Evolutionary conservation across 1,140 invertebrate species (phyloP), one percentile per base, ranked within the genome.

Genomic region (Drosophila ficusphila): DNA sequence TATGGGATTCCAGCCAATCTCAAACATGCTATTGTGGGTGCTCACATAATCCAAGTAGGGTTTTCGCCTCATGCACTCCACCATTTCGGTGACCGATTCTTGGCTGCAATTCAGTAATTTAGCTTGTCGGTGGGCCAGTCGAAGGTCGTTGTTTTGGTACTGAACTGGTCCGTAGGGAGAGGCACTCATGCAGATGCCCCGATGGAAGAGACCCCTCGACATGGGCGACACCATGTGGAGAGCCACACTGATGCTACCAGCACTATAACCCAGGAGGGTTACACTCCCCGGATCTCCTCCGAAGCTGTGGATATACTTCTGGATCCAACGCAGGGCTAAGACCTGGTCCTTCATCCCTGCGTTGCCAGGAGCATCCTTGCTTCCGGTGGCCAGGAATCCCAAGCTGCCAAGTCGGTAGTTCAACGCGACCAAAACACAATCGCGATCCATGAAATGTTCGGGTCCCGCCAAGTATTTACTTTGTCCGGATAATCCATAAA

Each of bases 261-360:
- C 94, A 51, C 94, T 95, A 51, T 95, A 94, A 0, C 95, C 95
- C 74, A 95, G 93, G 7, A 95, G 74, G 0, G 95, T 96, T 0
- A 96, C 92, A 5, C 93, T 93, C 4, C 92, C 90, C 0, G 94
- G 92, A 86, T 95, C 93, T 5, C 95, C 95, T 1, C 95, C 94
- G 76, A 97, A 97, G 2, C 91, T 76, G 3, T 74, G 92, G 8
- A 97, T 96, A 71, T 97, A 96, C 61, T 93, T 92, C 19, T 95
- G 92, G 1, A 97, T 92, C 96, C 96, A 97, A 71, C 94, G 93
- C 6, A 97, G 91, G 0, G 94, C 94, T 36, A 94, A 90, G 1
- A 94, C 92, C 90, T 96, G 95, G 91, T 97, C 96, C 70, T 95
- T 95, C 33, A 97, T 89, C 4, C 95, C 96, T 36, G 94, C 93